phyloP scores from a whole-genome alignment of 2,113 vertebrate species.

The Ploceus nigricollis region DNA sequence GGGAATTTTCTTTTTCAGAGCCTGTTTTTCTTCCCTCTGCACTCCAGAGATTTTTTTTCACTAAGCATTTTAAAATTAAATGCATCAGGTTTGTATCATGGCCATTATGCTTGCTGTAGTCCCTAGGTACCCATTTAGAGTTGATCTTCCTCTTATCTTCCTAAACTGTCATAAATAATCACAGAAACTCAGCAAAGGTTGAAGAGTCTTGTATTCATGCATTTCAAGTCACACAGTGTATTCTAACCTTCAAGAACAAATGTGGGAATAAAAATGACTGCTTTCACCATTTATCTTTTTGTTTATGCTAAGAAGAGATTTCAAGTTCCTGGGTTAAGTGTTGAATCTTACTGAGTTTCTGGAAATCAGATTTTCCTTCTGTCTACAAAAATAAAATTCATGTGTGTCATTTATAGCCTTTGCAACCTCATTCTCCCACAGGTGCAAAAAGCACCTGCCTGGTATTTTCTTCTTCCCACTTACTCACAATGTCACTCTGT shows the following conservation, averaged over 20 bases:
- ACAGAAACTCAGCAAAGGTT: not conserved
- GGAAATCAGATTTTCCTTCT: not conserved
- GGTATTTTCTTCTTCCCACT: not conserved
- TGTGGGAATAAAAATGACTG: not conserved
- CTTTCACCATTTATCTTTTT: not conserved
- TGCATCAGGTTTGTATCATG: not conserved
- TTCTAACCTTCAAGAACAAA: not conserved
- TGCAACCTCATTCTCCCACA: not conserved
- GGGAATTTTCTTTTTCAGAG: not conserved
- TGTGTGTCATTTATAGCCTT: not conserved
- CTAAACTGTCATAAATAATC: constrained; percentile 2
- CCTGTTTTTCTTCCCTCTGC: not conserved
- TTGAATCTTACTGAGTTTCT: not conserved
- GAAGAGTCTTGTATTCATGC: not conserved
- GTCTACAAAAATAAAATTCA: not conserved
- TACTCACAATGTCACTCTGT: not conserved
- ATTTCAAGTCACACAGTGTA: not conserved
- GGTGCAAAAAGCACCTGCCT: not conserved
- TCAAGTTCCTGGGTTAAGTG: not conserved
- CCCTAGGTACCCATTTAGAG: not conserved
- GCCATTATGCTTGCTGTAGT: not conserved
- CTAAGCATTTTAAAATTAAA: not conserved
- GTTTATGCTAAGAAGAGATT: not conserved
- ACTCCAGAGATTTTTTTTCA: not conserved
- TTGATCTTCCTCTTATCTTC: not conserved